Evolutionary conservation across 2,797 vertebrate genomes (phyloP).

Genomic region (Trichosurus vulpecula): DNA sequence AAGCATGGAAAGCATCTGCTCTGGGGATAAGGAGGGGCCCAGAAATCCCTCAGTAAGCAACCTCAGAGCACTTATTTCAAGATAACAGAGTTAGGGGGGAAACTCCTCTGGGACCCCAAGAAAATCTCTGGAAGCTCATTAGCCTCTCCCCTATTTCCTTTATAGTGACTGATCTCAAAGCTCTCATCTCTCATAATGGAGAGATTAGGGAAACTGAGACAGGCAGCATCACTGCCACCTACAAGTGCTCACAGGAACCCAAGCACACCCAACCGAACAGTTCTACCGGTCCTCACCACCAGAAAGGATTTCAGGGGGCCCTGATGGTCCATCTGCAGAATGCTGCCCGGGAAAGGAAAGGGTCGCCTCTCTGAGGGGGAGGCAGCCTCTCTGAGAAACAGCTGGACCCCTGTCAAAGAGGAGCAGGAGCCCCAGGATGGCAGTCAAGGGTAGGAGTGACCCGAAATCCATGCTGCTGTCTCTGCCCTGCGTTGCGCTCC

Average conservation of each 20-base stretch:
- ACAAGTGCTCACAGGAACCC: neutral
- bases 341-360: conserved; percentile 28
- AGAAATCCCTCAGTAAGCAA: neutral
- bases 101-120: neutral
- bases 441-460: neutral
- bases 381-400: neutral
- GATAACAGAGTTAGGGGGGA: neutral
- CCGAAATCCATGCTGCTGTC: neutral
- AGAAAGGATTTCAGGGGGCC: neutral
- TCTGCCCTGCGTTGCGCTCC: neutral
- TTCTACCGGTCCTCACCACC: neutral
- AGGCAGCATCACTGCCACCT: neutral
- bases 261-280: neutral
- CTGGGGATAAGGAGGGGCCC: neutral
- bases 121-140: neutral
- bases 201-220: neutral
- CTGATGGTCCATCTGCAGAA: neutral
- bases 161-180: neutral
- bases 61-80: neutral
- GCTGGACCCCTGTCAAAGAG: neutral
- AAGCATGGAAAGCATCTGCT: neutral
- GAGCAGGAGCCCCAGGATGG: neutral
- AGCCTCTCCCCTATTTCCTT: neutral
- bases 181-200: neutral
- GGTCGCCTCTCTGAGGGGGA: conserved; percentile 18